phyloP scores from a whole-genome alignment of 1,140 invertebrate genomes.

The Pogonus chalceus region DNA sequence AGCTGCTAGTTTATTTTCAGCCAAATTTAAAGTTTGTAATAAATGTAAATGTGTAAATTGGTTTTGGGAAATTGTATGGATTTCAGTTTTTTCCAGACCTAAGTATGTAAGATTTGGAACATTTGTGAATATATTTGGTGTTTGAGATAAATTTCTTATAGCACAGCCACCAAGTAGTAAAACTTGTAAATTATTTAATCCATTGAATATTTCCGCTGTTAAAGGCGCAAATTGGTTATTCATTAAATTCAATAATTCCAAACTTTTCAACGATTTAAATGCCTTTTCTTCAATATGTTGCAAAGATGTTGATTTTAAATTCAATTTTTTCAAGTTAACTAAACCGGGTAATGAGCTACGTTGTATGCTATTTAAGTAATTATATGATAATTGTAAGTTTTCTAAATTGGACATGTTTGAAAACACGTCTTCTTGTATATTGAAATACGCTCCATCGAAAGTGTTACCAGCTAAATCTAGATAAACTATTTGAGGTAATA shows the following conservation, averaged over 20 bases:
- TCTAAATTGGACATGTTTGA: constrained; percentile 22
- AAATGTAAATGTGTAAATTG: constrained; percentile 33
- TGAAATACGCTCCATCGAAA: constrained; percentile 32
- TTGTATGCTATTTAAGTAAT: constrained; percentile 34
- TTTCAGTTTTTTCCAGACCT: constrained; percentile 33
- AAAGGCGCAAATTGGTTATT: constrained; percentile 35
- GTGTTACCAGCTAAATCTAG: constrained; percentile 37
- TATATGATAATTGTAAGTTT: constrained; percentile 32
- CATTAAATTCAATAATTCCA: constrained; percentile 37
- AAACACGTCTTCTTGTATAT: constrained; percentile 32
- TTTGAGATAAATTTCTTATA: constrained; percentile 29
- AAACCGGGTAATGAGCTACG: constrained; percentile 36
- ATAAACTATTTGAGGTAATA: constrained; percentile 32
- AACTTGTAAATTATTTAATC: constrained; percentile 34
- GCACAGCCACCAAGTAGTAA: constrained; percentile 36
- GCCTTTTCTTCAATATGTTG: constrained; percentile 33
- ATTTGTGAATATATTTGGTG: constrained; percentile 38
- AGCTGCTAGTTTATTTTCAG: constrained; percentile 34
- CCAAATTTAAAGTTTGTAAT: constrained; percentile 34
- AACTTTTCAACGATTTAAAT: constrained; percentile 31
- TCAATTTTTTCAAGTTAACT: constrained; percentile 32
- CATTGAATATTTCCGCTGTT: constrained; percentile 33
- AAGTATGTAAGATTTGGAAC: constrained; percentile 37
- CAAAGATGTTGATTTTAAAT: constrained; percentile 36
- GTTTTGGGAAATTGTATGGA: constrained; percentile 33